Evolutionary conservation across 2,888 invertebrate genomes (phyloP), one percentile per base, ranked within the genome.

Genomic region (Netelia inedita): DNA sequence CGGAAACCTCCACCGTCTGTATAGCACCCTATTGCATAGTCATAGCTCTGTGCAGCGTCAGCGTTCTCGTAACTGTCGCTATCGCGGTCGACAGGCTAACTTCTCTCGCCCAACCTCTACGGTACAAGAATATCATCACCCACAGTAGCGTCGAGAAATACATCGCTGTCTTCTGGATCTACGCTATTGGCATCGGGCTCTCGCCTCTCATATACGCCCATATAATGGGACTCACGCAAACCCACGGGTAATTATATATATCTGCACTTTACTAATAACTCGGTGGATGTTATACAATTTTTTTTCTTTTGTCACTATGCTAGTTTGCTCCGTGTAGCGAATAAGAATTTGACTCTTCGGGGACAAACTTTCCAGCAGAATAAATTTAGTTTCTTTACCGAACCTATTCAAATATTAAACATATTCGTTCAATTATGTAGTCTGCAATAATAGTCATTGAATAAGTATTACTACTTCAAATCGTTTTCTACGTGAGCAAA

Each of bases 91-190:
- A 96, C 89, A 92, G 96, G 72, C 95, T 95, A 88, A 95, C 95
- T 0, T 95, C 95, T 1, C 93, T 96, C 23, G 95, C 95, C 2
- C 95, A 95, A 83, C 96, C 96, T 0, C 93, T 96, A 68, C 93
- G 95, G 72, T 96, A 96, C 92, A 95, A 95, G 89, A 95, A 95
- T 90, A 94, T 96, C 85, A 95, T 96, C 86, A 96, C 96, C 1
- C 95, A 95, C 90, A 94, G 95, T 72, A 95, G 95, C 83, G 95
- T 96, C 75, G 95, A 95, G 87, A 92, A 95, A 82, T 95, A 95
- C 89, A 95, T 96, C 61, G 93, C 94, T 10, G 94, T 94, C 1
- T 95, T 95, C 87, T 96, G 96, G 96, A 92, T 95, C 35, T 96
- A 95, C 89, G 95, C 95, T 0, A 94, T 94, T 14, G 89, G 94